Evolutionary conservation across 2,113 vertebrate genomes (phyloP).

Genomic region (Saccopteryx bilineata): DNA sequence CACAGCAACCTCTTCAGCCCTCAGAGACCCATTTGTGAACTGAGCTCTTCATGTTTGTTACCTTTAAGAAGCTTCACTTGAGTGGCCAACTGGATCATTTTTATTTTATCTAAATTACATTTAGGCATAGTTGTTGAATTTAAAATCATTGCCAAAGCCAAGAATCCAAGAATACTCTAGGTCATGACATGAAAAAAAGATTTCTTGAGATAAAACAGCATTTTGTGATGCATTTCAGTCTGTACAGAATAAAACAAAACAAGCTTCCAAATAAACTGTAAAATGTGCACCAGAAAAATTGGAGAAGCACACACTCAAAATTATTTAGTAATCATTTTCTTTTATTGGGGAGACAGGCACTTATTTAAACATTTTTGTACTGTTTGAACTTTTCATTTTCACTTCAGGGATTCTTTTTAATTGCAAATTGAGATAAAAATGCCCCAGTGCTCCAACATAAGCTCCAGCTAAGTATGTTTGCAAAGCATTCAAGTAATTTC

Average conservation of each 20-base stretch:
- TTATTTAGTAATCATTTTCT: not conserved
- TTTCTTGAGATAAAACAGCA: not conserved
- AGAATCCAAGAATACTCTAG: not conserved
- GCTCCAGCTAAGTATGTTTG: not conserved
- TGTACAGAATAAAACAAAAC: not conserved
- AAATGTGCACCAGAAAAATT: not conserved
- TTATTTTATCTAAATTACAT: not conserved
- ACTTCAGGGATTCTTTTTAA: not conserved
- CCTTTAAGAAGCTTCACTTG: not conserved
- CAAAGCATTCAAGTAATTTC: not conserved
- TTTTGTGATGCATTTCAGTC: not conserved
- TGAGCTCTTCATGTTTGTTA: not conserved
- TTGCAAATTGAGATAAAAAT: not conserved
- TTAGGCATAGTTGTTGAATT: not conserved
- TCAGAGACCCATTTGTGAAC: not conserved
- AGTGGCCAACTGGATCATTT: not conserved
- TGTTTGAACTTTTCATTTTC: constrained; percentile 8
- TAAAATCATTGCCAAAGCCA: not conserved
- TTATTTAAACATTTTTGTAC: not conserved
- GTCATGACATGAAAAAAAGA: not conserved
- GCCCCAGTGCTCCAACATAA: not conserved
- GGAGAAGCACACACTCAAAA: not conserved
- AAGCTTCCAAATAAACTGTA: not conserved
- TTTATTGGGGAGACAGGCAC: fast-evolving
- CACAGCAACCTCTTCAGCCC: not conserved